Evolutionary conservation across 2,113 vertebrate genomes (phyloP).

Genomic region (Lucifuga dentata): DNA sequence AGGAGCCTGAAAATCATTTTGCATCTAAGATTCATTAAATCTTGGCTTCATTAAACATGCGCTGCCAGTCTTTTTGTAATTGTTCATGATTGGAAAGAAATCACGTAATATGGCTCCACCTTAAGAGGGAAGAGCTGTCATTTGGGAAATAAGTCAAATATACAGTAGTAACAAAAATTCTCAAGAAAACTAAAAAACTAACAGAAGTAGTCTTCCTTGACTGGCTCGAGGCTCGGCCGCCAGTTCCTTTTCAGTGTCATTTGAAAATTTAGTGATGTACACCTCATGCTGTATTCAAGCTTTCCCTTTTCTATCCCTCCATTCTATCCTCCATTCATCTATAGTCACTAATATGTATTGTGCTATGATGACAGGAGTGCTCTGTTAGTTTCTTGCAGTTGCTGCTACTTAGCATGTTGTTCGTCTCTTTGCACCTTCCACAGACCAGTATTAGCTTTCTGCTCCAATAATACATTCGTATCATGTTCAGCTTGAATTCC

Average conservation of each 20-base stretch:
- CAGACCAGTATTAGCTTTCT: conserved; percentile 23
- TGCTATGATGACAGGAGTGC: not conserved
- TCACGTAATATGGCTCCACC: too few species aligned
- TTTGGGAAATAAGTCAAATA: not conserved
- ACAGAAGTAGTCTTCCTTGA: not conserved
- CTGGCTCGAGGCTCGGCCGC: not conserved
- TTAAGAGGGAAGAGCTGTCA: conserved; percentile 19
- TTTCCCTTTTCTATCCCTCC: not conserved
- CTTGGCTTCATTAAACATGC: too few species aligned
- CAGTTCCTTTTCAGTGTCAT: not conserved
- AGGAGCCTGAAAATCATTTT: too few species aligned
- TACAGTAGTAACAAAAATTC: not conserved
- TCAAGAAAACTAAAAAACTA: too few species aligned
- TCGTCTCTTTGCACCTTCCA: conserved; percentile 36
- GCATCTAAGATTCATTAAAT: too few species aligned
- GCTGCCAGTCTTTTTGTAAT: too few species aligned
- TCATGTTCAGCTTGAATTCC: conserved; percentile 9
- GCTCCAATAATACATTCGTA: conserved; percentile 55
- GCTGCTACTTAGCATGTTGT: conserved; percentile 1
- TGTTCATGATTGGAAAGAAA: too few species aligned
- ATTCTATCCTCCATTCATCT: not conserved
- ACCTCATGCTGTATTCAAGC: not conserved
- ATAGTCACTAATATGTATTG: too few species aligned
- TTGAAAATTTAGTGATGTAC: not conserved
- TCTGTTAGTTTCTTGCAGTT: conserved; percentile 23